phyloP scores from a whole-genome alignment of 2,113 vertebrate species.

The Condylura cristata region DNA sequence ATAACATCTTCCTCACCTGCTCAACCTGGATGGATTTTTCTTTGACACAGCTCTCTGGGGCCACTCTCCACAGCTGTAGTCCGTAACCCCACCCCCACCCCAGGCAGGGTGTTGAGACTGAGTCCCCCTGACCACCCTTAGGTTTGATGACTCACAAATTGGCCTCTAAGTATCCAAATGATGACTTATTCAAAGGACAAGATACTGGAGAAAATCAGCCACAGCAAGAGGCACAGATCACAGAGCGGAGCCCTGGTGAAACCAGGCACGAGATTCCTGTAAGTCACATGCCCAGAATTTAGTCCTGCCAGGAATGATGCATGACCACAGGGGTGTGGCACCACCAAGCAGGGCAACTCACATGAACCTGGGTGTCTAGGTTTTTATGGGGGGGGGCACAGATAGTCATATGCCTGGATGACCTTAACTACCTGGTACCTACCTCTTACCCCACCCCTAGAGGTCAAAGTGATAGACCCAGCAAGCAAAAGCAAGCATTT shows the following conservation, averaged over 20 bases:
- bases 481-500: background rate
- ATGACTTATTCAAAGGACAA: background rate
- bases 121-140: background rate
- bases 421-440: background rate
- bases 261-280: background rate
- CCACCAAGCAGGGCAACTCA: background rate
- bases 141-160: background rate
- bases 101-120: background rate
- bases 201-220: background rate
- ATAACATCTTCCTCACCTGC: too few relatives aligned
- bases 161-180: background rate
- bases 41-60: background rate
- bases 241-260: background rate
- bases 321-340: background rate
- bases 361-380: too few relatives aligned
- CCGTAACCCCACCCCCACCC: too few relatives aligned
- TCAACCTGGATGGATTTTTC: background rate
- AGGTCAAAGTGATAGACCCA: background rate
- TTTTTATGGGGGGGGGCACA: background rate
- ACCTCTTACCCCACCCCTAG: background rate
- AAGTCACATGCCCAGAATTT: background rate
- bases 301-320: background rate
- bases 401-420: too few relatives aligned
- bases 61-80: background rate
- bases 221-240: background rate